A percentile compares a stretch with the other conserved stretches of the same genome.
These are phyloP conservation scores for Xiphophorus hellerii DNA, from an alignment of 2,113 vertebrate genomes.

Conservation along the genomic window DNA sequence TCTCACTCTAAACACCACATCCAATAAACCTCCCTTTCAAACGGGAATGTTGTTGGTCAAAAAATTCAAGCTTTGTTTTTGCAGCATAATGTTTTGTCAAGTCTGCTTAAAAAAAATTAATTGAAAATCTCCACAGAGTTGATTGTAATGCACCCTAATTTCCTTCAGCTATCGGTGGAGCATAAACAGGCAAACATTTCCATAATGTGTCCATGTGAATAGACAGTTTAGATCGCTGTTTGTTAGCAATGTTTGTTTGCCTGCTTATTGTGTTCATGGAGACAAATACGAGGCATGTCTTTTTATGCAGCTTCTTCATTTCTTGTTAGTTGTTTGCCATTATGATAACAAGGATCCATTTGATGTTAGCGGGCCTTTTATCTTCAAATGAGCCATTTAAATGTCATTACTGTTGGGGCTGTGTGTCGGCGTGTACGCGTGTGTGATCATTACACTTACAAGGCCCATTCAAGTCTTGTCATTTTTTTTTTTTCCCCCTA, in stretches of 20 bases:
- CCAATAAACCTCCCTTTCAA: constrained; percentile 67
- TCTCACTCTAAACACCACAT: constrained; percentile 10
- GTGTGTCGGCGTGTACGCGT: constrained; percentile 36
- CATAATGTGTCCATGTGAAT: constrained; percentile 51
- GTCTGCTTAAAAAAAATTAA: constrained; percentile 62
- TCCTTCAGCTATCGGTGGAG: constrained; percentile 49
- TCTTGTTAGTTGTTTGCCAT: constrained; percentile 70
- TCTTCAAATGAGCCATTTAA: constrained; percentile 79
- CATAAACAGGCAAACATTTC: constrained; percentile 62
- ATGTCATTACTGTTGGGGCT: constrained; percentile 66
- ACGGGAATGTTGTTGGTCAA: constrained; percentile 78
- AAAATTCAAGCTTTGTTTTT: constrained; percentile 25
- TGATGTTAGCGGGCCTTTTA: constrained; percentile 71
- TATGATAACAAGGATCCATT: constrained; percentile 72
- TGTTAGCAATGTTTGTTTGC: constrained; percentile 66
- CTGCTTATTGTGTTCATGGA: constrained; percentile 55
- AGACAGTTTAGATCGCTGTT: constrained; percentile 68
- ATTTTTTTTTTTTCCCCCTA: constrained; percentile 30
- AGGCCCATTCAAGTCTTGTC: constrained; percentile 51
- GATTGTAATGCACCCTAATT: constrained; percentile 58
- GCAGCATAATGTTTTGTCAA: constrained; percentile 54
- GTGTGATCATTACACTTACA: constrained; percentile 53
- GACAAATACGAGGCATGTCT: constrained; percentile 62
- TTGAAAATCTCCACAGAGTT: constrained; percentile 52
- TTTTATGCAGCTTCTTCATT: constrained; percentile 65